Base-by-base conservation (phyloP, 2,888 invertebrate species). In the Ectemnius continuus region DNA sequence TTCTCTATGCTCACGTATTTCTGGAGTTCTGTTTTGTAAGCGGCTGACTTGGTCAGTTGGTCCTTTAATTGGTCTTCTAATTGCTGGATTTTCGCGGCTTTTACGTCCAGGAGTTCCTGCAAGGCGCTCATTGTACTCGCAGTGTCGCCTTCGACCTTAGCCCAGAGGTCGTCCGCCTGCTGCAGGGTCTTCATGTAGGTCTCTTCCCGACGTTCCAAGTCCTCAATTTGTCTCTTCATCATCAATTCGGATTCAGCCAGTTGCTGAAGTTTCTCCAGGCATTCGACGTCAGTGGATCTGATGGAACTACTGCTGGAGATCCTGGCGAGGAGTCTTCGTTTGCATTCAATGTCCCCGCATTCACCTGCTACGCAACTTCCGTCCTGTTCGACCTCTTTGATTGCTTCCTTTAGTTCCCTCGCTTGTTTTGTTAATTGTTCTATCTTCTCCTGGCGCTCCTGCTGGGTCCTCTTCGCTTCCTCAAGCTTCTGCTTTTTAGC, bases 131-230 rank as follows among this genome's bases (percentile, higher is more conserved):
- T 93, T 93, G 8, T 64, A n/a, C 59, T 57, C 0, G 70, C 60
- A 1, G 66, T 59, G 5, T 75, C 80, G 2, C 66, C 91, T 93
- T 8, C 92, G 92, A 85, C 94, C 84, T 94, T 94, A 0, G 94
- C 93, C 94, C 95, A 95, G 91, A 95, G 93, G 73, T 94, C 94
- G 76, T 95, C 95, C 0, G 95, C 95, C 72, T 94, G 94, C 70
- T 95, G 94, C 86, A 96, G 88, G 84, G 95, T 95, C 85, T 94
- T 94, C 83, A 95, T 92, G 84, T 95, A 95, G 0, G 94, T 94
- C 1, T 93, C 91, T 86, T 95, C 95, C 60, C 94, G 92, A 64
- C 93, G 91, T 87, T 95, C 94, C 64, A 95, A 87, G 78, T 95
- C 94, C 48, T 92, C 92, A 20, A 95, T 93, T 73, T 94, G 92